Evolutionary conservation across 2,888 invertebrate species (phyloP).

Genomic region (Catocala fraxini): DNA sequence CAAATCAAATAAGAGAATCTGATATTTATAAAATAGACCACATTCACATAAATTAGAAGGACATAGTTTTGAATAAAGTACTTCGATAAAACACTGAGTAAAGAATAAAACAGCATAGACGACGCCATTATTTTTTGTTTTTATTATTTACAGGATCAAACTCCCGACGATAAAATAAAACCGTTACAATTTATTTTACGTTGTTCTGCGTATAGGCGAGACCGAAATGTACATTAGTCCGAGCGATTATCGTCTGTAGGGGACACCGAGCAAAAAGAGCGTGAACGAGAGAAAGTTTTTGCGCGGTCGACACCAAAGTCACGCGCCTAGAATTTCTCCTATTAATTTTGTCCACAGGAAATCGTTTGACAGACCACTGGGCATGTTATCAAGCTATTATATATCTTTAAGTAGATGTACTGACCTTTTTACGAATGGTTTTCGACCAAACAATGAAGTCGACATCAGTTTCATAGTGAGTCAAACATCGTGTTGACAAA

Average conservation of each 20-base stretch:
- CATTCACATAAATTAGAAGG: too few species aligned
- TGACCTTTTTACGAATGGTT: constrained; percentile 21
- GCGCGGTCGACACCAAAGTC: constrained; percentile 51
- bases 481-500: constrained; percentile 6
- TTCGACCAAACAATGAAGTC: constrained; percentile 8
- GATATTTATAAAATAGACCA: too few species aligned
- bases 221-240: constrained; percentile 47
- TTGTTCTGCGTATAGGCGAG: constrained; percentile 31
- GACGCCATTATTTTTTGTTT: too few species aligned
- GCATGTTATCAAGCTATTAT: constrained; percentile 46
- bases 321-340: constrained; percentile 55
- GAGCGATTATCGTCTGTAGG: constrained; percentile 46
- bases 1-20: too few species aligned
- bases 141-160: constrained; percentile 16
- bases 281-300: constrained; percentile 59
- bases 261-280: constrained; percentile 52
- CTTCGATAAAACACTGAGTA: too few species aligned
- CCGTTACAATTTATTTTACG: constrained; percentile 41
- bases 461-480: constrained; percentile 8
- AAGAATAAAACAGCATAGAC: too few species aligned
- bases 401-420: constrained; percentile 21
- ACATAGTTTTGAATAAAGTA: too few species aligned
- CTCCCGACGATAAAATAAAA: constrained; percentile 33
- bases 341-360: constrained; percentile 63
- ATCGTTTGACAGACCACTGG: constrained; percentile 61